Conservation (phyloP, 2,113 vertebrate species). For the Taxidea taxus region DNA sequence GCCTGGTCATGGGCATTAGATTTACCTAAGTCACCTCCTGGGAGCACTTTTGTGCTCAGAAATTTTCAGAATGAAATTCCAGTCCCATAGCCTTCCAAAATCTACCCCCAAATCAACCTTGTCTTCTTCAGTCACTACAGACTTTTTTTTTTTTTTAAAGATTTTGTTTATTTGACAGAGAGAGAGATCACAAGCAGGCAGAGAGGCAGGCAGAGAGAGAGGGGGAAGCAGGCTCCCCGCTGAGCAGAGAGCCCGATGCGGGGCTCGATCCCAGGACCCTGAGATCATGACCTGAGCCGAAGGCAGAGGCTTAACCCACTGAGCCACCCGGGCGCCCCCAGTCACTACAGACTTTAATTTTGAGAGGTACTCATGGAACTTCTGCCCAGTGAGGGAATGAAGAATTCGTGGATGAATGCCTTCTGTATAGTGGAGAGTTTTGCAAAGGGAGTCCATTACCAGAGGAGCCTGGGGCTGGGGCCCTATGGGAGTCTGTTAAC, state of each 20-base stretch:
- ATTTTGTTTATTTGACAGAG: too few species aligned
- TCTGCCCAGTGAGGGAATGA: not conserved
- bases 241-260: too few species aligned
- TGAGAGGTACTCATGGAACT: not conserved
- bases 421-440: not conserved
- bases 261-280: too few species aligned
- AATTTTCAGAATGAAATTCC: not conserved
- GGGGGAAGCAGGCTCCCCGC: too few species aligned
- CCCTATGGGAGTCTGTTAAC: not conserved
- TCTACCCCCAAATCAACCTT: not conserved
- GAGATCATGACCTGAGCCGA: too few species aligned
- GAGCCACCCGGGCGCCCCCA: too few species aligned
- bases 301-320: too few species aligned
- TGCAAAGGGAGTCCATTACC: not conserved
- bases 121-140: not conserved
- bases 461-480: not conserved
- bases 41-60: not conserved
- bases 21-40: not conserved
- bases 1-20: not conserved
- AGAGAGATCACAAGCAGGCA: too few species aligned
- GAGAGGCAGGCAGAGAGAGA: too few species aligned
- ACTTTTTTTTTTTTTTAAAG: too few species aligned
- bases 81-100: not conserved
- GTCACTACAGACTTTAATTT: not conserved
- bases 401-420: not conserved